phyloP scores from a whole-genome alignment of 2,888 invertebrate genomes.

The Cryptophagus acutangulus region DNA sequence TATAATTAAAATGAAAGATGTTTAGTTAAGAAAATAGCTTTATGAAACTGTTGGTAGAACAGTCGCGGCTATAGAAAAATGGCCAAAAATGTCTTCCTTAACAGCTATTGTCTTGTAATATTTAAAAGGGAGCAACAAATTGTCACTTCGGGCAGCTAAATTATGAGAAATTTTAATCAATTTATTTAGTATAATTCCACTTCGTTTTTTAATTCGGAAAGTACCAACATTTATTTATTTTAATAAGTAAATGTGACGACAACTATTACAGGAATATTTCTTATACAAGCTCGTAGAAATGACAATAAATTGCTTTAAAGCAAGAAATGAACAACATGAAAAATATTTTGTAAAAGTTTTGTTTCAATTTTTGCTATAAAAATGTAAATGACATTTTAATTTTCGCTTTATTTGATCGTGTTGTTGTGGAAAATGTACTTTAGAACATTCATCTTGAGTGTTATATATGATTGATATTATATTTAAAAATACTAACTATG shows the following conservation, averaged over 20 bases:
- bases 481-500: no score
- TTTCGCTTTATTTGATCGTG: no score
- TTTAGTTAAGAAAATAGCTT: slow-evolving; percentile 31
- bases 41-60: slow-evolving; percentile 42
- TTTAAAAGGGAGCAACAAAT: slow-evolving; percentile 35
- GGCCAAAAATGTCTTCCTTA: slow-evolving; percentile 49
- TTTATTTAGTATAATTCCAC: background rate
- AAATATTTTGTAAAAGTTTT: no score
- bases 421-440: no score
- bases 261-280: slow-evolving; percentile 18
- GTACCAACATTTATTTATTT: background rate
- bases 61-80: slow-evolving; percentile 38
- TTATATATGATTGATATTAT: no score
- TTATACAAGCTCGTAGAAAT: slow-evolving; percentile 44
- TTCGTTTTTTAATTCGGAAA: background rate
- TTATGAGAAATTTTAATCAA: background rate
- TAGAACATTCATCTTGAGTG: no score
- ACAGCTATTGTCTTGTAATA: slow-evolving; percentile 39
- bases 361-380: no score
- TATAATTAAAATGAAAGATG: no score
- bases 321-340: slow-evolving; percentile 10
- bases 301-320: slow-evolving; percentile 48
- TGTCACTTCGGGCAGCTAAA: slow-evolving; percentile 37
- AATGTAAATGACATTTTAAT: no score
- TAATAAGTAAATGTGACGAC: background rate